Base-by-base conservation (phyloP, 2,888 invertebrate genomes). In the Lordiphosa andalusiaca region DNA sequence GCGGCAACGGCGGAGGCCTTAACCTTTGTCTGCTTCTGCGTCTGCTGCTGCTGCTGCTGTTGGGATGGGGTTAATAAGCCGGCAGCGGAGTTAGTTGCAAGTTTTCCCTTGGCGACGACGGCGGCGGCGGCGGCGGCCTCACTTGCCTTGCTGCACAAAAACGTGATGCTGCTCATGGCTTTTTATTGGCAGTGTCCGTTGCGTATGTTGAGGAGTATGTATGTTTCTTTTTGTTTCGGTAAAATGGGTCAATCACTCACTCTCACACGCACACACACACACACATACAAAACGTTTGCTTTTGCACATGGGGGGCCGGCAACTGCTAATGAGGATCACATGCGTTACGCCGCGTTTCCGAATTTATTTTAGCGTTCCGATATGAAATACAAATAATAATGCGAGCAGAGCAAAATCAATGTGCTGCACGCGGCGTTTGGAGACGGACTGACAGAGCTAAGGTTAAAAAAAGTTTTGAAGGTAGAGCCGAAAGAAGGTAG, bases 161-260 rank as follows among this genome's bases (percentile, higher is more conserved):
- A 81, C 78, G 82, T 84, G 82, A 84, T 81, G 69, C 78, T 67
- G 78, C 82, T 78, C 78, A 78, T 78, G 47, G 46, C 48, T 16
- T 30, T 21, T 12, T 25, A 44, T 36, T 46, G 36, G n/a, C 16
- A 13, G 44, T 25, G 25, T 25, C 7, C 25, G 25, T 2, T 7
- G 25, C 6, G 25, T 25, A 7, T 2, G 7, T 39, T 40, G 7
- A 30, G 23, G 35, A 36, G 59, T 35, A 53, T 37, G 67, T 56
- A 66, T 39, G 50, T 56, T 23, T 47, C 49, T 41, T 53, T 47
- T 40, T 58, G 51, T 54, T 53, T 58, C 63, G 55, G 63, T 53
- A 48, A 76, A 76, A 76, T 76, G 69, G 84, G 76, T 76, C 84
- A 74, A 69, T 80, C 75, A 73, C 80, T 71, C 46, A 21, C 60